Evolutionary conservation across 2,797 vertebrate species (phyloP).

Genomic region (Acrocephalus scirpaceus): DNA sequence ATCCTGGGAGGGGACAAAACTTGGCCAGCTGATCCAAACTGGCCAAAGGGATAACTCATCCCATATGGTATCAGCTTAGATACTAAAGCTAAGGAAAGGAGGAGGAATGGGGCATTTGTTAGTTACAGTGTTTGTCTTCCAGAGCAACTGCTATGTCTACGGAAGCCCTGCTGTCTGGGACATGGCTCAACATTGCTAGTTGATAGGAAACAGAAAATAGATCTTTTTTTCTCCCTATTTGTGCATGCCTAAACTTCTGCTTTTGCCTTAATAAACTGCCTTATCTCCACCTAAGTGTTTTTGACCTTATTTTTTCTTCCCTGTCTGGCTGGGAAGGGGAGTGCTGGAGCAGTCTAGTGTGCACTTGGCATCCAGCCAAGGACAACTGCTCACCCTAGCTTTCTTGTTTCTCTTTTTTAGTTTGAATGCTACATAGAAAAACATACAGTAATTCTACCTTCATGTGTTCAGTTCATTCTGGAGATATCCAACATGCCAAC

Average conservation of each 20-base stretch:
- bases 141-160: fast-evolving
- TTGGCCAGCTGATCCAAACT: background rate
- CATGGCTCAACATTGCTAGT: background rate
- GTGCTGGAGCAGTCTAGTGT: background rate
- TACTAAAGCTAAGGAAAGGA: background rate
- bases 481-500: background rate
- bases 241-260: background rate
- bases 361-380: background rate
- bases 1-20: background rate
- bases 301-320: background rate
- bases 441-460: background rate
- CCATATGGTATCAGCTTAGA: background rate
- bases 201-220: background rate
- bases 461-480: background rate
- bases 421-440: background rate
- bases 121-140: background rate
- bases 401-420: background rate
- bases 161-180: fast-evolving
- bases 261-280: background rate
- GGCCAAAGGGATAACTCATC: background rate
- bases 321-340: background rate
- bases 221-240: background rate
- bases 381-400: background rate
- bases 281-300: background rate
- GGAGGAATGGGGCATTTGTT: background rate